phyloP scores from a whole-genome alignment of 1,140 invertebrate species.

The Scaptomyza hsui region DNA sequence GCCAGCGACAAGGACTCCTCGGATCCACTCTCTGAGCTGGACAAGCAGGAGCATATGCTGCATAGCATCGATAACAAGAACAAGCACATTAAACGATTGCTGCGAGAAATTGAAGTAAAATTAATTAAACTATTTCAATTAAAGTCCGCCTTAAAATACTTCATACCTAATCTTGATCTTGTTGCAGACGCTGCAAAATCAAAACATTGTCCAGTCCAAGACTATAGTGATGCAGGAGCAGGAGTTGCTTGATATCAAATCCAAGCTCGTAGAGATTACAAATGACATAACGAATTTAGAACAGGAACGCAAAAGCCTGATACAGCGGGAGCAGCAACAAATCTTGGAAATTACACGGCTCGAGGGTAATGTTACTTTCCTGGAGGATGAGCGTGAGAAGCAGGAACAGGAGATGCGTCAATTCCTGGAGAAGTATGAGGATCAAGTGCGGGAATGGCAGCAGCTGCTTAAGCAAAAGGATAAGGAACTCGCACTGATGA shows the following conservation, averaged over 20 bases:
- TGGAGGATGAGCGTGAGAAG: conserved; percentile 76
- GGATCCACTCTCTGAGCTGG: conserved; percentile 79
- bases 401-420: conserved; percentile 73
- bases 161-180: neutral
- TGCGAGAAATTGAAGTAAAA: conserved; percentile 77
- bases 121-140: neutral
- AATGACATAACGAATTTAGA: conserved; percentile 65
- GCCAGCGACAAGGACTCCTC: conserved; percentile 81
- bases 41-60: conserved; percentile 80
- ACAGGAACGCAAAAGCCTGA: conserved; percentile 59
- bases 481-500: conserved; percentile 56
- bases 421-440: conserved; percentile 71
- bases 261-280: conserved; percentile 57
- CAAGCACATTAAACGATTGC: conserved; percentile 81
- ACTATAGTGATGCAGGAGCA: conserved; percentile 71
- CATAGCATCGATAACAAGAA: conserved; percentile 80
- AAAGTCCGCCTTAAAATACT: neutral
- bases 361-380: conserved; percentile 71
- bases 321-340: conserved; percentile 55
- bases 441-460: conserved; percentile 60
- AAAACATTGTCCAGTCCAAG: conserved; percentile 77
- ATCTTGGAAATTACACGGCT: conserved; percentile 62
- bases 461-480: conserved; percentile 68
- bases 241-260: conserved; percentile 59
- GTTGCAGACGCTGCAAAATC: conserved; percentile 68